A percentile compares a stretch with the other conserved stretches of the same genome.
Conservation (phyloP, 2,888 invertebrate genomes). For the Xylophagus ater region DNA sequence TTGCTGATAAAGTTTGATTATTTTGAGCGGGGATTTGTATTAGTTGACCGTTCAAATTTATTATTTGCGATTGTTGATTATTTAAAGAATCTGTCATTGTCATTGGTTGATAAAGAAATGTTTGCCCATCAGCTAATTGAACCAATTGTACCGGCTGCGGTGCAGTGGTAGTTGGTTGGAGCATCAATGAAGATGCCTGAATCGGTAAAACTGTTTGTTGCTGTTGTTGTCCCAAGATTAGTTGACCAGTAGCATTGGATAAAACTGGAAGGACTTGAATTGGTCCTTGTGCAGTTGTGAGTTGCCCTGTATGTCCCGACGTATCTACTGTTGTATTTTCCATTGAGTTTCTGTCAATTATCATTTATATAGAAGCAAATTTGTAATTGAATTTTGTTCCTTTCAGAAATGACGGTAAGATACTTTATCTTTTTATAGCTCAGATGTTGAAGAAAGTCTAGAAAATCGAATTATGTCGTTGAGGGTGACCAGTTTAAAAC, state of each 20-base stretch:
- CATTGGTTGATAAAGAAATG: slow-evolving; percentile 71
- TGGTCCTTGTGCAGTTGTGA: slow-evolving; percentile 15
- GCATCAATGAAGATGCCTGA: slow-evolving; percentile 35
- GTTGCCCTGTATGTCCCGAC: slow-evolving; percentile 11
- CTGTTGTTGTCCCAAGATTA: slow-evolving; percentile 34
- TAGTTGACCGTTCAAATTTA: slow-evolving; percentile 40
- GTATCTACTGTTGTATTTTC: slow-evolving; percentile 9
- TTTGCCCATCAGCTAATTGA: slow-evolving; percentile 87
- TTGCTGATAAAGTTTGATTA: slow-evolving; percentile 16
- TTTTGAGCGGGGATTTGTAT: slow-evolving; percentile 33
- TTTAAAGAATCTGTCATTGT: slow-evolving; percentile 42
- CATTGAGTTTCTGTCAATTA: slow-evolving; percentile 21
- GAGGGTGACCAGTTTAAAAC: slow-evolving; percentile 29
- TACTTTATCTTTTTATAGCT: slow-evolving; percentile 18
- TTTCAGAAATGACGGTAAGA: slow-evolving; percentile 1
- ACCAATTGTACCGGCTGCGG: slow-evolving; percentile 59
- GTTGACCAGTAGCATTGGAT: slow-evolving; percentile 24
- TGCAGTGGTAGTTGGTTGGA: slow-evolving; percentile 29
- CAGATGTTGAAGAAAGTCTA: slow-evolving; percentile 30
- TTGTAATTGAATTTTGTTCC: slow-evolving; percentile 8
- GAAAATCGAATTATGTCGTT: slow-evolving; percentile 38
- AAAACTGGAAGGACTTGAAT: slow-evolving; percentile 18
- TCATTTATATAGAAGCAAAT: slow-evolving; percentile 28
- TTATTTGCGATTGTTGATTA: slow-evolving; percentile 50
- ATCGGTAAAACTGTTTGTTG: slow-evolving; percentile 31